Base-by-base conservation (phyloP, 2,797 vertebrate genomes). In the Rhinichthys osculus region DNA sequence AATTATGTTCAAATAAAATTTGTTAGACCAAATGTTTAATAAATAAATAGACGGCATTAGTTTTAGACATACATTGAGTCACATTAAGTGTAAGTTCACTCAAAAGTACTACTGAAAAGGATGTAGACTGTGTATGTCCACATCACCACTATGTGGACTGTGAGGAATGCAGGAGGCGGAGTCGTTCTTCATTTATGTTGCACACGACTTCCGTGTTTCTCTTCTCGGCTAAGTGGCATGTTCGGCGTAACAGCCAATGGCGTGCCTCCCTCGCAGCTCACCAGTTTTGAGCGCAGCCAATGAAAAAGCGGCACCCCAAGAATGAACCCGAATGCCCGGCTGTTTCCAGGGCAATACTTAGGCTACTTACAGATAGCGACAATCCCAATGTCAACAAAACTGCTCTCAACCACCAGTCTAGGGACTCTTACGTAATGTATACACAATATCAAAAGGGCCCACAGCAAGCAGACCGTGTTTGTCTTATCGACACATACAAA, bases 201-300 rank as follows among this genome's bases (percentile, higher is more conserved):
- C 87, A 88, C 66, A 87, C 77, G 70, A 91, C 90, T 92, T 91
- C 90, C 91, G 88, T 89, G 87, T 91, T 91, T 90, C 84, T 88
- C 67, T 89, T 88, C 86, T 94, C 95, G 91, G 91, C 76, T 92
- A 90, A 82, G 95, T 96, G 95, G 95, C 94, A 92, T 96, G 95
- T 95, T 95, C 85, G 33, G 81, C 9, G 4, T 10, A 40, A 4
- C 89, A 92, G 92, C 96, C 96, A 97, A 97, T 97, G 30, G 90
- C 79, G 81, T 19, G 14, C 54, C 74, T 44, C 93, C 82, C 89
- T 90, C 79, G 91, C 89, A 81, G 91, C 97, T 99, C 98, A 99
- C 97, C 98, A 96, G 98, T 98, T 99, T 94, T 92, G 42, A 90
- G 88, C 88, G 52, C 17, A 88, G 77, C 98, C 97, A 99, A 98